Base-by-base conservation (phyloP, 1,140 invertebrate genomes). In the Agrypnia vestita region DNA sequence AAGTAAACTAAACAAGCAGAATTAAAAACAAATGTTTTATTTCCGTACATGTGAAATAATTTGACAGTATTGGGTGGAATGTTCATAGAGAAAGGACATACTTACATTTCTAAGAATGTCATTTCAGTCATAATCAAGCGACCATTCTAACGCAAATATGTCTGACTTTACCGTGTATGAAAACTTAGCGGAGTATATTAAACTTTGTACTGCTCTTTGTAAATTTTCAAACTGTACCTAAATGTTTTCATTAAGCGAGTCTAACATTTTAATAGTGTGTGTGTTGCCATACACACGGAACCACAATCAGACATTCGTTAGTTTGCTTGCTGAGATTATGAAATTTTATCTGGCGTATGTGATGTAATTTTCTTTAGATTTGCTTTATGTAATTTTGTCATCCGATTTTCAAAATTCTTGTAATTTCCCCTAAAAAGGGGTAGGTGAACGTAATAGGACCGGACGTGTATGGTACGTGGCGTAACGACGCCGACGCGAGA, bases 121-220 rank as follows among this genome's bases (percentile, higher is more conserved):
- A 64, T 64, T 43, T 35, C 35, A 1, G 61, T 64, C 61, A 19
- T 64, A 12, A 64, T 43, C 10, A 43, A 19, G 35, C 19, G 8
- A 64, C 61, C 19, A 7, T 64, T 64, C 61, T 64, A 11, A 64
- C 19, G 61, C 25, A 43, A 64, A 43, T 64, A 19, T 25, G 4
- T 13, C 61, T 64, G 25, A 7, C 61, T 43, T 43, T n/a, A n/a
- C 49, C 49, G n/a, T 15, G 49, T 51, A 51, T 51, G 49, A 51
- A 51, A 51, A 12, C n/a, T 51, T 4, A 35, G 25, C 49, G n/a
- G n/a, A 51, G n/a, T 15, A 8, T 51, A 51, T 51, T 51, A 15
- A 12, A 13, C 11, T 1, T 15, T 61, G 21, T 61, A 21, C 15
- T 0, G 17, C 19, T 25, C 0, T 10, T 61, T 19, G 15, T 61